These are phyloP conservation scores for Montipora capitata DNA, from an alignment of 92 coral and sea anemone genomes.

Conservation along the genomic window DNA sequence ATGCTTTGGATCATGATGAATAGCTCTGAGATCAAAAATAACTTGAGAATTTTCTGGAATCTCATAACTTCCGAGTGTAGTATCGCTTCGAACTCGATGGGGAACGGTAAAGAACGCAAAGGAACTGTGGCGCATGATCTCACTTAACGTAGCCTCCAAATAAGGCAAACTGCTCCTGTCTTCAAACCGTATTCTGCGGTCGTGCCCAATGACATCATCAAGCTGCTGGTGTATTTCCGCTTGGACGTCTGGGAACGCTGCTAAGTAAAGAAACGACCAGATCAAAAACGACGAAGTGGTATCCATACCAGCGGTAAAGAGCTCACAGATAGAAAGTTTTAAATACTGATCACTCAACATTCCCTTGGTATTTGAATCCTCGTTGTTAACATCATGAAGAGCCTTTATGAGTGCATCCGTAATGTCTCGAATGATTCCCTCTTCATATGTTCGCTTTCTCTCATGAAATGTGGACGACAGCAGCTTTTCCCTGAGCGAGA, in stretches of 20 bases:
- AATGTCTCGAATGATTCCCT: constrained; percentile 65
- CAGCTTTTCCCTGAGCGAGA: constrained; percentile 59
- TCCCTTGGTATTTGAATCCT: constrained; percentile 37
- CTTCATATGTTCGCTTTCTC: constrained; percentile 57
- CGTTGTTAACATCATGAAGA: constrained; percentile 43
- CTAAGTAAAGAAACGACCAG: constrained; percentile 78
- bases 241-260: constrained; percentile 76
- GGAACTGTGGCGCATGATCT: constrained; percentile 69
- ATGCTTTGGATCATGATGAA: constrained; percentile 82
- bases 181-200: constrained; percentile 48
- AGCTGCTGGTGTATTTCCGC: constrained; percentile 62
- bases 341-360: constrained; percentile 56
- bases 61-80: constrained; percentile 57
- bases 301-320: constrained; percentile 70
- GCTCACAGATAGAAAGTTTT: constrained; percentile 59
- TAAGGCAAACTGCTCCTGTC: constrained; percentile 71
- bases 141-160: constrained; percentile 69
- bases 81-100: constrained; percentile 60
- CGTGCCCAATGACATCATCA: constrained; percentile 70
- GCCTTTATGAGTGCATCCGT: constrained; percentile 80
- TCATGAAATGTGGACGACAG: constrained; percentile 53
- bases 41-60: constrained; percentile 82
- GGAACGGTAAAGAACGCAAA: constrained; percentile 61
- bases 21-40: constrained; percentile 82
- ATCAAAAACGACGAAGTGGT: constrained; percentile 66